A percentile compares a stretch with the other conserved stretches of the same genome.
These are phyloP conservation scores for Siniperca knerii DNA, from an alignment of 2,113 vertebrate genomes.

Conservation along the genomic window DNA sequence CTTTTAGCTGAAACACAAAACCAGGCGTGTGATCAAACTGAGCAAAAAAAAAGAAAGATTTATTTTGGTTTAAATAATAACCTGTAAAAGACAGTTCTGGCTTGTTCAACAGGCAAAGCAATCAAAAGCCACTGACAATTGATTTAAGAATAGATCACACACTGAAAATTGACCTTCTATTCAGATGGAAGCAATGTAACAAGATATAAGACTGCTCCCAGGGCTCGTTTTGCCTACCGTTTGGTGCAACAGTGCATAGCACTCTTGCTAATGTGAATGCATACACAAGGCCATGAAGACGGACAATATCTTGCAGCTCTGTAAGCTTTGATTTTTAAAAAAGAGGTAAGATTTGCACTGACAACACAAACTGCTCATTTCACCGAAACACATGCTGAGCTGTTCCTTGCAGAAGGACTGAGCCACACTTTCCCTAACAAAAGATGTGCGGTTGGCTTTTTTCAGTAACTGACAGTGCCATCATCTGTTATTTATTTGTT, in stretches of 20 bases:
- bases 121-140: conserved; percentile 33
- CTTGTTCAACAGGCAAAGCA: conserved; percentile 9
- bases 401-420: neutral
- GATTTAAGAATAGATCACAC: conserved; percentile 32
- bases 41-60: neutral
- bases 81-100: conserved; percentile 12
- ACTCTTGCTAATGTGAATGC: conserved; percentile 13
- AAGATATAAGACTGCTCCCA: conserved; percentile 10
- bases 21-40: conserved; percentile 29
- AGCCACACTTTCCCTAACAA: conserved; percentile 53
- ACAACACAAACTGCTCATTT: conserved; percentile 44
- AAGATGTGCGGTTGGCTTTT: conserved; percentile 60
- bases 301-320: conserved; percentile 14
- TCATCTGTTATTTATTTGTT: conserved; percentile 84
- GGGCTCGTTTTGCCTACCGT: conserved; percentile 26
- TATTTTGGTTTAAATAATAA: conserved; percentile 7
- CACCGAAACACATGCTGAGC: conserved; percentile 44
- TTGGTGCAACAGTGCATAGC: conserved; percentile 40
- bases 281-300: neutral
- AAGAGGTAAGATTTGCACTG: conserved; percentile 35
- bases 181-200: conserved; percentile 24
- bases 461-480: conserved; percentile 48
- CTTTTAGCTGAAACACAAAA: conserved; percentile 31
- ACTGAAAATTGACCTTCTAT: conserved; percentile 13
- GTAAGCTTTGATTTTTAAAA: conserved; percentile 3